phyloP scores from a whole-genome alignment of 2,888 invertebrate genomes.

The Synergus laeviventris region DNA sequence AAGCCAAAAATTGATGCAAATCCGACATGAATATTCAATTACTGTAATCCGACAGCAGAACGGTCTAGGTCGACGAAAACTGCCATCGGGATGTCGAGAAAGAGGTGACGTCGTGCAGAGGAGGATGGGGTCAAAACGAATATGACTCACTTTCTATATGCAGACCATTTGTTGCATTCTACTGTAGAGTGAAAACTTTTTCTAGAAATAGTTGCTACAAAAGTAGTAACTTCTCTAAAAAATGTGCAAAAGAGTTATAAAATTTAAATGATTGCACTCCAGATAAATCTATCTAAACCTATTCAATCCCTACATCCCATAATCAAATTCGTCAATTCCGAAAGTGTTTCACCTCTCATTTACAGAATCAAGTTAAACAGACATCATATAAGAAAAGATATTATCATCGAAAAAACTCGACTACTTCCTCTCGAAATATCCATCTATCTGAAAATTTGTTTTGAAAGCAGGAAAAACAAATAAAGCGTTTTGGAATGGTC shows the following conservation, averaged over 20 bases:
- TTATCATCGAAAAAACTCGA: slow-evolving; percentile 4
- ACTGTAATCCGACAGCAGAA: slow-evolving; percentile 63
- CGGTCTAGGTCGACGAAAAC: slow-evolving; percentile 51
- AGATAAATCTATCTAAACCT: too few species aligned
- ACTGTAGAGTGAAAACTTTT: not conserved
- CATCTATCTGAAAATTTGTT: slow-evolving; percentile 15
- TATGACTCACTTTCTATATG: not conserved
- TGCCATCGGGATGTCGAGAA: slow-evolving; percentile 48
- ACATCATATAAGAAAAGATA: not conserved
- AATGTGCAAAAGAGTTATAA: too few species aligned
- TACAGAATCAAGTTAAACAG: slow-evolving; percentile 17
- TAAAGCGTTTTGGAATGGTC: slow-evolving; percentile 18
- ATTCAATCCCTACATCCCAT: not conserved
- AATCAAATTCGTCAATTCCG: not conserved
- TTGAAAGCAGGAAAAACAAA: slow-evolving; percentile 28
- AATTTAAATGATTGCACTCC: too few species aligned
- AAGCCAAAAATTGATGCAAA: slow-evolving; percentile 67
- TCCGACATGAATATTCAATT: slow-evolving; percentile 69
- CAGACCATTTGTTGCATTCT: slow-evolving; percentile 4
- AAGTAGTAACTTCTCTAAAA: not conserved
- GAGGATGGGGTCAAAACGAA: slow-evolving; percentile 37
- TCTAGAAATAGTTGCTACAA: not conserved
- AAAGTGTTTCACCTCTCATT: not conserved
- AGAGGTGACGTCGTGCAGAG: slow-evolving; percentile 39
- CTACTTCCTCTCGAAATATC: slow-evolving; percentile 10